phyloP scores from a whole-genome alignment of 1,140 invertebrate genomes.

The Drosophila elegans region DNA sequence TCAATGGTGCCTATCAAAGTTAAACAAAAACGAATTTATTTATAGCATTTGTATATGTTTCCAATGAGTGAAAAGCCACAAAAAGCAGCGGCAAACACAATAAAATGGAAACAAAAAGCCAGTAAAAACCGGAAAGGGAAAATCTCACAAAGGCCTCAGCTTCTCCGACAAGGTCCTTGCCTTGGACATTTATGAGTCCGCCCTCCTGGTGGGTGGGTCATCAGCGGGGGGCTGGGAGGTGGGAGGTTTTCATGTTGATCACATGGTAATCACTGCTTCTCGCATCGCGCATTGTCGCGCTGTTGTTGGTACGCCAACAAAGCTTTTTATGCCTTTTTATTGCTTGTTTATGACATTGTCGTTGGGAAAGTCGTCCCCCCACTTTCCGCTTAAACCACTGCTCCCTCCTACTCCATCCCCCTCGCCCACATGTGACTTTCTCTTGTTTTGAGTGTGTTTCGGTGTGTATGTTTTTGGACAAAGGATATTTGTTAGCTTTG shows the following conservation, averaged over 20 bases:
- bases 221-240: conserved; percentile 3
- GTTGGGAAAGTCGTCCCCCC: conserved; percentile 6
- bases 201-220: conserved; percentile 5
- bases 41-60: conserved; percentile 1
- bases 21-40: conserved; percentile 14
- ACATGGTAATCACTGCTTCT: conserved; percentile 75
- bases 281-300: conserved; percentile 38
- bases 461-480: conserved; percentile 48
- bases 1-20: background rate
- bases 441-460: conserved; percentile 42
- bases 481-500: conserved; percentile 60
- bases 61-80: conserved; percentile 12
- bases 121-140: conserved; percentile 7
- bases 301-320: conserved; percentile 4
- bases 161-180: conserved; percentile 9
- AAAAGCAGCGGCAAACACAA: background rate
- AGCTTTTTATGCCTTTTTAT: conserved; percentile 79
- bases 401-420: background rate
- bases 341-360: conserved; percentile 79
- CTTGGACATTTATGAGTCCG: conserved; percentile 6
- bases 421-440: conserved; percentile 50
- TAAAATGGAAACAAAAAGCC: background rate
- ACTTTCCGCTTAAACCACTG: too few species aligned
- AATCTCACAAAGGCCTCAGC: conserved; percentile 10
- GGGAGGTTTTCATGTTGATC: conserved; percentile 65